Percentiles rank a stretch among this genome's conserved stretches.
These are phyloP conservation scores for Bedellia somnulentella DNA, from an alignment of 2,888 invertebrate species.

Conservation along the genomic window DNA sequence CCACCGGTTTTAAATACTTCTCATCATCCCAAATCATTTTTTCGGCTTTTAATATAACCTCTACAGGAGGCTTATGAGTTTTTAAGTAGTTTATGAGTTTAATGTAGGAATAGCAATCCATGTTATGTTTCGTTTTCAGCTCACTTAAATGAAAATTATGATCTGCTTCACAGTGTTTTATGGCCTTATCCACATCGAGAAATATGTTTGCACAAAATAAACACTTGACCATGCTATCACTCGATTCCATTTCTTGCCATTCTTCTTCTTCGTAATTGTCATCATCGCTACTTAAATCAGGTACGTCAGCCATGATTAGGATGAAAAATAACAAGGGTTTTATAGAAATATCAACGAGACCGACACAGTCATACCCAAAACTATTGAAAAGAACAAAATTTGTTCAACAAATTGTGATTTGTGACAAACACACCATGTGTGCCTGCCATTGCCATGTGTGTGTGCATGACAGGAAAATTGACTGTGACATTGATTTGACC, in stretches of 20 bases:
- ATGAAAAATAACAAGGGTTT: constrained; percentile 2
- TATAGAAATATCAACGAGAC: too few relatives aligned
- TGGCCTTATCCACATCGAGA: constrained; percentile 63
- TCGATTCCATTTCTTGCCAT: constrained; percentile 52
- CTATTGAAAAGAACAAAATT: too few relatives aligned
- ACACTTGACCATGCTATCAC: constrained; percentile 53
- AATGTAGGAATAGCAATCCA: constrained; percentile 82
- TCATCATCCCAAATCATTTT: constrained; percentile 72
- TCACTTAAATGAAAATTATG: constrained; percentile 69
- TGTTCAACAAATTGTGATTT: too few relatives aligned
- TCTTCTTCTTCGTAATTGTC: constrained; percentile 50
- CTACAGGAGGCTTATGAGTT: constrained; percentile 59
- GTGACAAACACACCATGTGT: not conserved
- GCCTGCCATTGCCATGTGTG: too few relatives aligned
- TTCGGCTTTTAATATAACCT: constrained; percentile 53
- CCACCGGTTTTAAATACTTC: constrained; percentile 74
- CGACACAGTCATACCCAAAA: too few relatives aligned
- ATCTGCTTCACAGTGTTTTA: constrained; percentile 65
- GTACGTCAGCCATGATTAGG: constrained; percentile 39
- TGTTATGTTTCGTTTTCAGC: constrained; percentile 68
- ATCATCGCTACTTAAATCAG: constrained; percentile 53
- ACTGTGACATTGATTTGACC: too few relatives aligned
- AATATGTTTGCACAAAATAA: constrained; percentile 71
- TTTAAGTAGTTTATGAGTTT: constrained; percentile 82
- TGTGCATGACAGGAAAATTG: too few relatives aligned